These are phyloP conservation scores for Acronicta leporina DNA, from an alignment of 2,888 invertebrate species.

Conservation along the genomic window DNA sequence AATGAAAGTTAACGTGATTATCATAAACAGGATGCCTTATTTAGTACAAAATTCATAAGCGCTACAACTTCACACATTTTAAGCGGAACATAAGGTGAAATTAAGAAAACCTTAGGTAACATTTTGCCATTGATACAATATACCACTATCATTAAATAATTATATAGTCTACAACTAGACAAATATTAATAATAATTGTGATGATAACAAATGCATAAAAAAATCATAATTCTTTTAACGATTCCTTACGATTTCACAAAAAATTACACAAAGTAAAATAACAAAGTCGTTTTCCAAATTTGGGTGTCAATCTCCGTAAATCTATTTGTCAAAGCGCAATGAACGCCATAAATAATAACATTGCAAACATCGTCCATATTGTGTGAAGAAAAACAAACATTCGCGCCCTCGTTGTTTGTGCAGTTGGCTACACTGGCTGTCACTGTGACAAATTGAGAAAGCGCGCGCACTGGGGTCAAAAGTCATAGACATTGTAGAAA, in stretches of 20 bases:
- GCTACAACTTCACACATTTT: too few species aligned
- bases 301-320: constrained; percentile 76
- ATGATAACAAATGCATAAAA: not conserved
- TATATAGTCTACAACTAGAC: too few species aligned
- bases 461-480: constrained; percentile 59
- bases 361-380: constrained; percentile 76
- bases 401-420: constrained; percentile 82
- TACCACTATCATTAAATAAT: too few species aligned
- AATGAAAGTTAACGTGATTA: not conserved
- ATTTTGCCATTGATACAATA: too few species aligned
- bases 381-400: constrained; percentile 78
- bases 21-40: not conserved
- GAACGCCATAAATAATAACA: constrained; percentile 80
- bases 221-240: not conserved
- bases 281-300: constrained; percentile 48
- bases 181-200: too few species aligned
- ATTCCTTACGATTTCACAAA: constrained; percentile 2
- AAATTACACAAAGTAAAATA: constrained; percentile 18
- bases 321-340: constrained; percentile 77
- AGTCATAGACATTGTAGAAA: constrained; percentile 44
- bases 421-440: constrained; percentile 79
- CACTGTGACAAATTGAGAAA: constrained; percentile 73
- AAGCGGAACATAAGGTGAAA: too few species aligned
- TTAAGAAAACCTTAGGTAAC: too few species aligned
- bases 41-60: too few species aligned